Evolutionary conservation across 2,888 invertebrate genomes (phyloP), one percentile per base, ranked within the genome.

Genomic region (Gari tellinella): DNA sequence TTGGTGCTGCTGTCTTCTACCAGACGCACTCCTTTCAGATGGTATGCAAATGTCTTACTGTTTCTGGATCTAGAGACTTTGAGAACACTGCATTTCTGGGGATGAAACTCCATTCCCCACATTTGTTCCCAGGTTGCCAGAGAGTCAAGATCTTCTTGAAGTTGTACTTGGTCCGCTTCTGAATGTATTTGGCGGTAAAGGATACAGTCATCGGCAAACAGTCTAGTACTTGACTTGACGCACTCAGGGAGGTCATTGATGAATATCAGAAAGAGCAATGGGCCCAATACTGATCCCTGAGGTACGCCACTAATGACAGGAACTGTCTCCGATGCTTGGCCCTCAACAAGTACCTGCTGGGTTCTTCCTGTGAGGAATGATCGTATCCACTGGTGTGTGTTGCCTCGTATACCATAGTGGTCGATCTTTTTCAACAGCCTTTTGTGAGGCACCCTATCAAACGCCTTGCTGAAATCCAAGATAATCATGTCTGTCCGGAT

Each of bases 271-370:
- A 55, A 55, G 12, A 55, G 55, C 14, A 55, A 19, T 15, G 62
- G 4, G 49, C n/a, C 62, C 0, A 72, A 48, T 14, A 62, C 62
- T 17, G 46, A 48, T 0, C 66, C 62, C 38, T 62, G 66, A 0
- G 70, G 70, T 8, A 70, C 64, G 3, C 70, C 64, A 19, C 53
- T 58, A 1, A 58, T 25, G 15, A 70, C 70, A 37, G 69, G 63
- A 4, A 37, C 60, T 41, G 26, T n/a, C 21, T 49, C 61, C 8
- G 66, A 72, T 2, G 37, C 15, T 17, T 45, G 52, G 7, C 65
- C 57, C 17, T 66, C 56, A n/a, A 72, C 56, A 12, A 66, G 40
- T 1, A 72, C 72, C 41, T n/a, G 38, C 60, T 61, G 65, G 12
- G 37, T 57, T 19, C 72, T 37, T 51, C 31, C 40, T 21, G 23